Evolutionary conservation across 1,140 invertebrate species (phyloP).

Genomic region (Grapholita molesta): DNA sequence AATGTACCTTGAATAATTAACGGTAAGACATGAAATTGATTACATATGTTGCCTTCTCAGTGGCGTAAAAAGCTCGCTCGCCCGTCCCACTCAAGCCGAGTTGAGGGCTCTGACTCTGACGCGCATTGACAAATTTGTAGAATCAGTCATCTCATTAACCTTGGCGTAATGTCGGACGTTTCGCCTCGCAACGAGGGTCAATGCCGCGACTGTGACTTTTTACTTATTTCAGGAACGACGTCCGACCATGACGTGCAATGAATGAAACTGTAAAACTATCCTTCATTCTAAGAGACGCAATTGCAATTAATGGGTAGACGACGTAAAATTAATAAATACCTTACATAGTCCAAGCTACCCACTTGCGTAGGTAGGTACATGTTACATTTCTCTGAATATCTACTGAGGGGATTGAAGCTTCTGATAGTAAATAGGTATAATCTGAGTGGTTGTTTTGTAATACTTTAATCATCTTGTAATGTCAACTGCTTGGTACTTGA

Average conservation of each 20-base stretch:
- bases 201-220: constrained; percentile 36
- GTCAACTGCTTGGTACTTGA: constrained; percentile 53
- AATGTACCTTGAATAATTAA: no score
- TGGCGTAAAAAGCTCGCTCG: neutral
- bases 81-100: neutral
- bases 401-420: no score
- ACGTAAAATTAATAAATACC: no score
- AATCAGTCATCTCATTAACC: constrained; percentile 23
- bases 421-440: no score
- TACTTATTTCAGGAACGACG: constrained; percentile 49
- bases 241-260: constrained; percentile 48
- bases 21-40: no score
- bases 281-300: no score
- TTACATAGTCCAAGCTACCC: no score
- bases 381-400: no score
- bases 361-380: no score
- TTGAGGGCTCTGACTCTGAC: neutral
- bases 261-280: neutral
- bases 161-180: constrained; percentile 23
- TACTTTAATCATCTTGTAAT: neutral
- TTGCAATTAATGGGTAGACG: no score
- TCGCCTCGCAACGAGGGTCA: constrained; percentile 33
- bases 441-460: neutral
- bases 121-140: constrained; percentile 5
- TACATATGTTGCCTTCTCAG: neutral